A percentile compares a stretch with the other conserved stretches of the same genome.
These are phyloP conservation scores for Pteronura brasiliensis DNA, from an alignment of 2,113 vertebrate species.

Conservation along the genomic window DNA sequence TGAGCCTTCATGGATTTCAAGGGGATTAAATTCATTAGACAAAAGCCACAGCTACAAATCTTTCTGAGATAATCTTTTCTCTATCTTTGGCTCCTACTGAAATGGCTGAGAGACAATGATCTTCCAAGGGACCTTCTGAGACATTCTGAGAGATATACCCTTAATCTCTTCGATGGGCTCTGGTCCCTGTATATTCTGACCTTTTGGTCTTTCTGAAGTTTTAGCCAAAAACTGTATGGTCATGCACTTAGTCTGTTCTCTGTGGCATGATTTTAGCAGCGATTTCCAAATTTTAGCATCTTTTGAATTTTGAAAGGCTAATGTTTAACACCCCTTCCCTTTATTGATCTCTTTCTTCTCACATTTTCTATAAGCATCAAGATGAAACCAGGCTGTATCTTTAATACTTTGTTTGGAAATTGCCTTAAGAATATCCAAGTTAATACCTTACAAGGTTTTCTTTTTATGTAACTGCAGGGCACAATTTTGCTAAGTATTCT, in stretches of 20 bases:
- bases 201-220: background rate
- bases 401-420: background rate
- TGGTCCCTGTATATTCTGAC: background rate
- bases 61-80: background rate
- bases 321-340: background rate
- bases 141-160: background rate
- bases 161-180: background rate
- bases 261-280: background rate
- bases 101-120: background rate
- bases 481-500: background rate
- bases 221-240: background rate
- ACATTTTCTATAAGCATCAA: background rate
- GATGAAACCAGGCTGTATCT: background rate
- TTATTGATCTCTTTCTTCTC: background rate
- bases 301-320: background rate
- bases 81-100: background rate
- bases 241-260: background rate
- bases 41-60: background rate
- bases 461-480: background rate
- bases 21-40: conserved; percentile 30
- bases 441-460: background rate
- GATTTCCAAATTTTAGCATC: background rate
- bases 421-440: background rate
- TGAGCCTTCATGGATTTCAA: conserved; percentile 10
- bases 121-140: background rate